phyloP scores from a whole-genome alignment of 2,113 vertebrate species.

The Megalops atlanticus region DNA sequence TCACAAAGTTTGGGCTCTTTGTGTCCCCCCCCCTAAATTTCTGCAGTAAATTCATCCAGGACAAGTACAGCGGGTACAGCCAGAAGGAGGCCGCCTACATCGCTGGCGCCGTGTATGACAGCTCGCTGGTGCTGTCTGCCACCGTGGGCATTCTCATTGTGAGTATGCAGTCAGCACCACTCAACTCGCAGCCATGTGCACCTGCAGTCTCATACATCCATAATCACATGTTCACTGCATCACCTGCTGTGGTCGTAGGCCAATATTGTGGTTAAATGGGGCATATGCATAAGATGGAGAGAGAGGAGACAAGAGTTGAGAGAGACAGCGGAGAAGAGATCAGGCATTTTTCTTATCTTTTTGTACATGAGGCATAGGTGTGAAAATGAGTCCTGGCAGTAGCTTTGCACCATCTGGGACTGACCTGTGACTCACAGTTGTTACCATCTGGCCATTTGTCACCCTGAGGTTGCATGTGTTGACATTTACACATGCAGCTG shows the following conservation, averaged over 20 bases:
- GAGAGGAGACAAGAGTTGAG: background rate
- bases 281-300: background rate
- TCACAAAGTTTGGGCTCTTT: background rate
- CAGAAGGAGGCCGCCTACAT: constrained; percentile 74
- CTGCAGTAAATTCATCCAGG: constrained; percentile 83
- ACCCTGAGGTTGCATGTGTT: background rate
- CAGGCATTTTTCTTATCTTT: no score
- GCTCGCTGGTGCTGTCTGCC: constrained; percentile 73
- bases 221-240: background rate
- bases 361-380: background rate
- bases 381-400: constrained; percentile 13
- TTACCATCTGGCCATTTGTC: constrained; percentile 5
- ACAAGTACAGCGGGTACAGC: constrained; percentile 78
- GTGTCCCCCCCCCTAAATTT: background rate
- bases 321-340: no score
- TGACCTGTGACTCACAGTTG: constrained; percentile 7
- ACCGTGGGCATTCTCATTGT: constrained; percentile 75
- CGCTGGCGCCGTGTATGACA: constrained; percentile 76
- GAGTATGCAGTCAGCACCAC: constrained; percentile 47
- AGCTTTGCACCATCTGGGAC: constrained; percentile 18
- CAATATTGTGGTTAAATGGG: background rate
- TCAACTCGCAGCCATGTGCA: background rate
- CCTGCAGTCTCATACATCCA: background rate
- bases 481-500: background rate
- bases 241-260: background rate